Evolutionary conservation across 92 coral and sea anemone species (phyloP).

Genomic region (Zoanthus sansibaricus): DNA sequence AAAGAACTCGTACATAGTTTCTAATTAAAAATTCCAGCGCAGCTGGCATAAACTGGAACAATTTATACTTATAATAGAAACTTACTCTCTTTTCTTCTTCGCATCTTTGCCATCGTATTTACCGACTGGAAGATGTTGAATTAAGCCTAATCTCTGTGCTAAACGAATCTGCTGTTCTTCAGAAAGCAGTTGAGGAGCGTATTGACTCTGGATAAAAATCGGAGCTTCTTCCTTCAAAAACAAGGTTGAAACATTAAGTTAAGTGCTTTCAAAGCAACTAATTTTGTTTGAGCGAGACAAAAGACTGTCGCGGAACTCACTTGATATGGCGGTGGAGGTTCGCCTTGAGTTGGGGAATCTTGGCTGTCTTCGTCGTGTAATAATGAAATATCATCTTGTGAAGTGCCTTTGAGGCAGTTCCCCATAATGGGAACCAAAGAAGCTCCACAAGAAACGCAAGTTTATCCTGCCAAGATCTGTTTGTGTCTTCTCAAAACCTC

Average conservation of each 20-base stretch:
- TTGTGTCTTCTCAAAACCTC: conserved; percentile 32
- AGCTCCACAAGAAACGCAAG: conserved; percentile 40
- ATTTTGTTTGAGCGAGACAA: conserved; percentile 26
- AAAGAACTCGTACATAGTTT: neutral
- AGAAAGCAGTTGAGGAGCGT: conserved; percentile 95
- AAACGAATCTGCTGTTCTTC: conserved; percentile 99
- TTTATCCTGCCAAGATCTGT: conserved; percentile 49
- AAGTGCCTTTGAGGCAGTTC: conserved; percentile 93
- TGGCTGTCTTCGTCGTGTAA: conserved; percentile 94
- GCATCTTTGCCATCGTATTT: conserved; percentile 94
- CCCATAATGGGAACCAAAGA: conserved; percentile 88
- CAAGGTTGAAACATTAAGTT: neutral
- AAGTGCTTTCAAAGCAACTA: neutral
- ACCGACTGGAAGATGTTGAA: conserved; percentile 98
- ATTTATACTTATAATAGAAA: neutral
- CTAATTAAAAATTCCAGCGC: neutral
- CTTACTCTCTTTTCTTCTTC: conserved; percentile 96
- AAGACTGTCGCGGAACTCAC: conserved; percentile 52
- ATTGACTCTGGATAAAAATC: conserved; percentile 97
- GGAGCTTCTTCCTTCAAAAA: conserved; percentile 95
- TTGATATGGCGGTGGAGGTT: conserved; percentile 99
- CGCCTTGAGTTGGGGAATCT: conserved; percentile 92
- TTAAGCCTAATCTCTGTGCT: conserved; percentile 95
- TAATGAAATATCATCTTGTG: conserved; percentile 97
- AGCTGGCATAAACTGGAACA: neutral